Evolutionary conservation across 2,113 vertebrate genomes (phyloP), one percentile per base, ranked within the genome.

Genomic region (Rissa tridactyla): DNA sequence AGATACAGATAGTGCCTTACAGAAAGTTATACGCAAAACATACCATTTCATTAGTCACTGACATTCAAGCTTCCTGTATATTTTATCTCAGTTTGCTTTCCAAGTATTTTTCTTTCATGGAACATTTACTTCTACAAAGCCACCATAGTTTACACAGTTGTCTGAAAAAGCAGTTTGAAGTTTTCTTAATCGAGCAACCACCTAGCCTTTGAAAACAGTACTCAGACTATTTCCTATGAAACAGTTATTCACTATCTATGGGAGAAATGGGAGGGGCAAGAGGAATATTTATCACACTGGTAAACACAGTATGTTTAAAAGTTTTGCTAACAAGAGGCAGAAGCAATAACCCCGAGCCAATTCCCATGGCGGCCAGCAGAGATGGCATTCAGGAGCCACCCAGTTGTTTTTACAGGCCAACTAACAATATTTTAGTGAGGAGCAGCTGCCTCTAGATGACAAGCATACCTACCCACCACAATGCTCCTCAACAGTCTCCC

Each of bases 41-140:
- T 26, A 66, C 77, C 38, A 38, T 84, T 82, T 55, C 70, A 71
- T 90, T 79, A 82, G 61, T 82, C 79, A 82, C 70, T 85, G 90
- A 88, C 92, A 60, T 71, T 55, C 82, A 80, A 23, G 57, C 22
- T 95, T 95, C 91, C 91, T 88, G 83, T 86, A 26, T 61, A 91
- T 72, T 77, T 90, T 65, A 90, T 71, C 68, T 88, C 61, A 54
- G 66, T 61, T 90, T 85, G 75, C 88, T 93, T 89, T 90, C 66
- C 88, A 86, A 88, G 66, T 83, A 94, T 90, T 90, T 90, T 90
- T 93, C 86, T 68, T 92, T 85, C 86, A 94, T 1, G 54, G 86
- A 93, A 83, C 88, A 88, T 88, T 90, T 83, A 62, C 76, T 88
- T 82, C 68, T 77, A 61, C 21, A 83, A 90, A 92, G 93, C 77